Evolutionary conservation across 2,113 vertebrate species (phyloP), one percentile per base, ranked within the genome.

Genomic region (Pelvicachromis taeniatus): DNA sequence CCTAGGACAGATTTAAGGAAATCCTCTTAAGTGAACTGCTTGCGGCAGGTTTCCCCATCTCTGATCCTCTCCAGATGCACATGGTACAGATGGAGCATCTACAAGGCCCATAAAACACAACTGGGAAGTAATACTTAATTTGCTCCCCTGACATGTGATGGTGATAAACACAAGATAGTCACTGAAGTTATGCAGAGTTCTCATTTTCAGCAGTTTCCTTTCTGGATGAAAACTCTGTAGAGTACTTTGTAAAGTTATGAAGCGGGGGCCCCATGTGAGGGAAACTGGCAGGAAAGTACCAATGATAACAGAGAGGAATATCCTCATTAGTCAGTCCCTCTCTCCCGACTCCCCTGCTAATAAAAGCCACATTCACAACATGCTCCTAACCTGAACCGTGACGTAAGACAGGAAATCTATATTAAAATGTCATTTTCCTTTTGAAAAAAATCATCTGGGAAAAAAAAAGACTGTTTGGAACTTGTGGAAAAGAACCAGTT

Each of bases 241-340:
- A 84, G 86, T 45, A 50, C 59, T 91, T 92, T 88, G 55, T 63
- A 82, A 91, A 89, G 84, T 88, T 91, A 87, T 84, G 87, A 91
- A 78, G 81, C 95, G 84, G 85, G 85, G 82, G 77, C 65, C 73
- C 85, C 80, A 52, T 61, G 84, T 38, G 80, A 88, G 63, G 83
- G 77, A 90, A 91, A 92, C 70, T 56, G 19, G 68, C 70, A 38
- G 58, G 78, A 88, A 85, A 53, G 33, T 35, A 53, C 42, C 4
- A 17, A 19, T 6, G 11, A 87, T 81, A 83, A 85, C 12, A 10
- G 14, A 48, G 78, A 86, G 23, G 31, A 84, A 87, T 61, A 86
- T 91, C 55, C 52, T 88, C 83, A 89, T 88, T 85, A 82, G 63
- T 87, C 79, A 68, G n/a, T 21, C 45, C 40, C 42, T 52, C 79